phyloP scores from a whole-genome alignment of 2,113 vertebrate genomes.

The Sarotherodon lohbergeri region DNA sequence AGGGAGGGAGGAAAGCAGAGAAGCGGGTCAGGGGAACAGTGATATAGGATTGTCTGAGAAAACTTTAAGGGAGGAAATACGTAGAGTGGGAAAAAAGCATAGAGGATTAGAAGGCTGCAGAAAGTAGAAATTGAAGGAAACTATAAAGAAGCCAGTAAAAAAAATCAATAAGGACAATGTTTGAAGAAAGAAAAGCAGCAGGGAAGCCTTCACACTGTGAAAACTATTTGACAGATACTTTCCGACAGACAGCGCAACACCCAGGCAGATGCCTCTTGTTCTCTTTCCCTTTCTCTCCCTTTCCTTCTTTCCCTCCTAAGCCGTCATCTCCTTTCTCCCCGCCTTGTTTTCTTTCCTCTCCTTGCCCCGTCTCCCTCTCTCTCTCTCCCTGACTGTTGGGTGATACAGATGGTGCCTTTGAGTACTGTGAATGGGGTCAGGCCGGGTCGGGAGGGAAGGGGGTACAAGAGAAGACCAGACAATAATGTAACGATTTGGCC shows the following conservation, averaged over 20 bases:
- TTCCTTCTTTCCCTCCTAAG: constrained; percentile 29
- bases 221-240: constrained; percentile 67
- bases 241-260: constrained; percentile 57
- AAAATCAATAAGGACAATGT: constrained; percentile 60
- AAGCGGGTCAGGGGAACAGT: constrained; percentile 51
- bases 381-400: constrained; percentile 72
- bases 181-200: constrained; percentile 55
- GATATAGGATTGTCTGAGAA: constrained; percentile 40
- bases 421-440: constrained; percentile 75
- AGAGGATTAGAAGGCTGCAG: constrained; percentile 46
- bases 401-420: constrained; percentile 81
- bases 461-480: constrained; percentile 69
- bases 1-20: constrained; percentile 2
- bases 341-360: constrained; percentile 53
- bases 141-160: constrained; percentile 41
- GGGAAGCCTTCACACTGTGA: constrained; percentile 58
- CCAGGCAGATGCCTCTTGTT: constrained; percentile 50
- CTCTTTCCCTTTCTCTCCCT: constrained; percentile 18
- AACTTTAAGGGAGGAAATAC: constrained; percentile 21
- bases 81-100: constrained; percentile 32
- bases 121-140: constrained; percentile 48
- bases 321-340: constrained; percentile 55
- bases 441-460: constrained; percentile 63
- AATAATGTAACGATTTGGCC: constrained; percentile 74
- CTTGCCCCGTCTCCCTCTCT: constrained; percentile 51